phyloP scores from a whole-genome alignment of 2,888 invertebrate genomes.

The Apamea monoglypha region DNA sequence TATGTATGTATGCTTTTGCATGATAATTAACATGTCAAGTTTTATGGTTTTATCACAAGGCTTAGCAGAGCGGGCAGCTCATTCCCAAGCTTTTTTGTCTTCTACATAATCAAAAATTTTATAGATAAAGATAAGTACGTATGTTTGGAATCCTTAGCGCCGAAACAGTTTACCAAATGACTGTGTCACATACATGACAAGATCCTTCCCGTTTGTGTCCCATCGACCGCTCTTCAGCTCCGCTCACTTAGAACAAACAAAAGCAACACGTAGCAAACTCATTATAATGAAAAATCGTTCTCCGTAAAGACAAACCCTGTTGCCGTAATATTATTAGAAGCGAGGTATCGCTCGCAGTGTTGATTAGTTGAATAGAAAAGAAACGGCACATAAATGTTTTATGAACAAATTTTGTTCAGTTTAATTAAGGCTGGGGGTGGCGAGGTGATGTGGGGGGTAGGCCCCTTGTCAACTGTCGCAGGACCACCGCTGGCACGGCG shows the following conservation, averaged over 20 bases:
- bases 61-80: too few relatives aligned
- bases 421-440: slow-evolving; percentile 57
- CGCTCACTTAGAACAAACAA: slow-evolving; percentile 11
- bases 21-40: too few relatives aligned
- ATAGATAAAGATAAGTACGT: too few relatives aligned
- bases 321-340: slow-evolving; percentile 28
- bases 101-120: too few relatives aligned
- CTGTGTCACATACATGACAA: not conserved
- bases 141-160: not conserved
- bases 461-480: slow-evolving; percentile 51
- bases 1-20: too few relatives aligned
- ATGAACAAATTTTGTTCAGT: slow-evolving; percentile 59
- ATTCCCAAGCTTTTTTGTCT: too few relatives aligned
- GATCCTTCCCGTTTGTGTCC: not conserved
- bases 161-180: not conserved
- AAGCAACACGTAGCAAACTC: slow-evolving; percentile 20
- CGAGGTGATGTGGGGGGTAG: not conserved
- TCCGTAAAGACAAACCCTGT: slow-evolving; percentile 29
- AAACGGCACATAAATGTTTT: slow-evolving; percentile 61
- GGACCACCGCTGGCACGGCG: slow-evolving; percentile 22
- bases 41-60: too few relatives aligned
- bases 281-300: slow-evolving; percentile 32
- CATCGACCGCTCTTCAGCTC: too few relatives aligned
- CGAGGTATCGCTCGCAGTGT: slow-evolving; percentile 45
- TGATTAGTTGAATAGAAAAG: slow-evolving; percentile 60